Base-by-base conservation (phyloP, 1,140 invertebrate species). In the Liolophura sinensis region DNA sequence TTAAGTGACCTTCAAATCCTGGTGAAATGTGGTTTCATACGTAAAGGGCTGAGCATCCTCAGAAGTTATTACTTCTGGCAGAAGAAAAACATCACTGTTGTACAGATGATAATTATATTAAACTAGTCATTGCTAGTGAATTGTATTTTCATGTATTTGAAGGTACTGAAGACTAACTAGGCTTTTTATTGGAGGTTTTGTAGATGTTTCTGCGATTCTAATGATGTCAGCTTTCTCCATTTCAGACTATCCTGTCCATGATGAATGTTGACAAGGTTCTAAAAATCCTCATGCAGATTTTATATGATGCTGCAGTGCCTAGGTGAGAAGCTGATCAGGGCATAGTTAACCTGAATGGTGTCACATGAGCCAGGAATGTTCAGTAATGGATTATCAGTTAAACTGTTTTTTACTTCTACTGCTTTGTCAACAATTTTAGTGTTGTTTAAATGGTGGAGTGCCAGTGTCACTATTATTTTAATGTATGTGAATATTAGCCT, bases 241-340 rank as follows among this genome's bases (percentile, higher is more conserved):
- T 77, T 63, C 73, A 88, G 85, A 89, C 90, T 11, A 90, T 96
- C 86, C 78, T 95, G 16, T 88, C 90, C 1, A 87, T 96, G 84
- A 93, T 96, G 89, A 90, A 91, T 66, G 89, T 93, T 0, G 90
- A 93, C 56, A 87, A 88, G 15, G 93, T 95, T 0, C 89, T 96
- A 75, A 88, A 92, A 31, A 88, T 93, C 56, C 84, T 97, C 27
- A 93, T 92, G 64, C 92, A 90, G 70, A 95, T 96, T 77, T 82
- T 97, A 0, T 91, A 92, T 77, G 93, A 95, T 84, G 92, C 93
- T 25, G 80, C 84, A 20, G 69, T 82, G 49, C 82, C 82, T 52
- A 73, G 77, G 79, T 78, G 68, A 74, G 72, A 72, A 24, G 20
- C 9, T 40, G 31, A 9, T 40, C 3, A 40, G 31, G 9, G 9